These are phyloP conservation scores for Lasioglossum vierecki DNA, from an alignment of 2,888 invertebrate species.

Conservation along the genomic window DNA sequence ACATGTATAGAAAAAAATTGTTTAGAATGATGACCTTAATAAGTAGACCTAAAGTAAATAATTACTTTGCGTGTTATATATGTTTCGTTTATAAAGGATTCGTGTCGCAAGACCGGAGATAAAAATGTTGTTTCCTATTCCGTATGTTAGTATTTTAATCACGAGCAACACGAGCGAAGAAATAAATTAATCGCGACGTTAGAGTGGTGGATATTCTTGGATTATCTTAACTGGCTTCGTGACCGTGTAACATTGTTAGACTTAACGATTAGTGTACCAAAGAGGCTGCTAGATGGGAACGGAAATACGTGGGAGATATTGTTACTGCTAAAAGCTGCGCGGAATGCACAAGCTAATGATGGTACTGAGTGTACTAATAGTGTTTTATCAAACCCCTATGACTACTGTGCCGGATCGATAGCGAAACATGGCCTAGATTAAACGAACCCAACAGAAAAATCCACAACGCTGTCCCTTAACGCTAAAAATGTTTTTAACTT, in stretches of 20 bases:
- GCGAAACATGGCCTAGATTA: background rate
- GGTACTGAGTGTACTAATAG: constrained; percentile 13
- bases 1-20: too few species aligned
- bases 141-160: background rate
- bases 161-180: background rate
- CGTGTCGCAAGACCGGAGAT: background rate
- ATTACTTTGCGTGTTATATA: too few species aligned
- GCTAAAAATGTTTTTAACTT: too few species aligned
- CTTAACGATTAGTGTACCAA: constrained; percentile 29
- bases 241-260: constrained; percentile 29
- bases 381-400: constrained; percentile 12
- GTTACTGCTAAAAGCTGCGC: constrained; percentile 34
- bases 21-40: too few species aligned
- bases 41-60: too few species aligned
- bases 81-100: background rate
- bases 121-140: background rate
- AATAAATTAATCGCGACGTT: constrained; percentile 18
- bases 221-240: constrained; percentile 35
- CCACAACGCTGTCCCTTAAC: too few species aligned
- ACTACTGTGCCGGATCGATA: background rate
- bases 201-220: constrained; percentile 13
- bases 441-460: background rate
- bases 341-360: constrained; percentile 25
- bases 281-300: constrained; percentile 30
- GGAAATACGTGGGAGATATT: constrained; percentile 24